phyloP scores from a whole-genome alignment of 2,888 invertebrate genomes.

The Drosophila bunnanda region DNA sequence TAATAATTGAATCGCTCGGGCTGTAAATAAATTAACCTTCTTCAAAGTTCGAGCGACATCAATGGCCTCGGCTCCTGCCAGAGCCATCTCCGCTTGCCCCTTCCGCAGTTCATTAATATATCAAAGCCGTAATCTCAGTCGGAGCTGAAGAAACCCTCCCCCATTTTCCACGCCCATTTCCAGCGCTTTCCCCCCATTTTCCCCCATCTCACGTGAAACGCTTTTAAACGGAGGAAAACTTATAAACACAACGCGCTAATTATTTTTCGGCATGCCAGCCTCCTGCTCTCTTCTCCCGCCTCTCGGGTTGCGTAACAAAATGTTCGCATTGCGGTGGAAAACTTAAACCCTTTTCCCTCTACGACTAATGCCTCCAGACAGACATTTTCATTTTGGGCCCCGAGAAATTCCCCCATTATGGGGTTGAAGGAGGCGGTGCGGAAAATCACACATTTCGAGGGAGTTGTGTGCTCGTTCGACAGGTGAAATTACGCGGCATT shows the following conservation, averaged over 20 bases:
- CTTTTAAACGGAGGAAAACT: constrained; percentile 74
- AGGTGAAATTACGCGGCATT: constrained; percentile 10
- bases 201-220: constrained; percentile 51
- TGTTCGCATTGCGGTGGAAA: constrained; percentile 28
- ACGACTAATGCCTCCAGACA: constrained; percentile 45
- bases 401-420: constrained; percentile 1
- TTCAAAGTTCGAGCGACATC: constrained; percentile 24
- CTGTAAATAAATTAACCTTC: constrained; percentile 13
- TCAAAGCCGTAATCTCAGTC: constrained; percentile 62
- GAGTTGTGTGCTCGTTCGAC: constrained; percentile 1
- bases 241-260: constrained; percentile 75
- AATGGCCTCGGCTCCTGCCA: constrained; percentile 10
- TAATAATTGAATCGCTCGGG: constrained; percentile 23
- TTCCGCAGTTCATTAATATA: constrained; percentile 66
- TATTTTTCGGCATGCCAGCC: constrained; percentile 58
- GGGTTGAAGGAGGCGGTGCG: too few relatives aligned
- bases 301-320: constrained; percentile 27
- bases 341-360: constrained; percentile 15
- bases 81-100: neutral
- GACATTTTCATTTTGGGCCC: constrained; percentile 62
- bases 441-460: constrained; percentile 7
- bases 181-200: neutral
- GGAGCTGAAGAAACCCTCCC: constrained; percentile 14
- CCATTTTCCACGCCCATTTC: constrained; percentile 7
- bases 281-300: neutral